Conservation (phyloP, 2,797 vertebrate genomes). For the Myripristis jacobus region DNA sequence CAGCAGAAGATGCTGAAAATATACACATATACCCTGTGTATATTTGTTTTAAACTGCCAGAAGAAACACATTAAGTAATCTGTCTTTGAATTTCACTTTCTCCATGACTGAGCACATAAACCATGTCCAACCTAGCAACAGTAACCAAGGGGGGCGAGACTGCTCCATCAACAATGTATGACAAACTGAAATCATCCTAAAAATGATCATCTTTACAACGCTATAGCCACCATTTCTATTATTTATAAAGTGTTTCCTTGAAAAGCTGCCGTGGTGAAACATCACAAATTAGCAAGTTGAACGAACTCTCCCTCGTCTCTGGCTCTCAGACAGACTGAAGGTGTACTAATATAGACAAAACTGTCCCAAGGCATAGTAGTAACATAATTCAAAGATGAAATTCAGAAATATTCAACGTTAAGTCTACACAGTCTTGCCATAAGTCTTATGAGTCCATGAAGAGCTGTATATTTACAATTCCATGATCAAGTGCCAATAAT, state of each 20-base stretch:
- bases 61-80: no score
- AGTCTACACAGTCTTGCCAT: neutral
- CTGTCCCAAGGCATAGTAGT: constrained; percentile 4
- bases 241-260: no score
- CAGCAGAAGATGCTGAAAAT: no score
- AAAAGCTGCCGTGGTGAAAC: no score
- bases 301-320: neutral
- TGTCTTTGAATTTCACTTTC: no score
- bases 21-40: no score
- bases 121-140: no score
- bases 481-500: constrained; percentile 32
- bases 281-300: neutral
- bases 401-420: neutral
- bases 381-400: constrained; percentile 3
- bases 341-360: neutral
- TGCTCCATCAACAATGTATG: neutral
- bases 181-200: constrained; percentile 20
- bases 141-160: no score
- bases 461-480: neutral
- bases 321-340: constrained; percentile 1
- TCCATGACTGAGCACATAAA: no score
- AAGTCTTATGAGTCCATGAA: neutral
- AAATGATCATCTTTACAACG: neutral
- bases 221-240: no score
- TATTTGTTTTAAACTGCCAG: no score